Evolutionary conservation across 2,888 invertebrate species (phyloP).

Genomic region (Lamellibrachia satsuma): DNA sequence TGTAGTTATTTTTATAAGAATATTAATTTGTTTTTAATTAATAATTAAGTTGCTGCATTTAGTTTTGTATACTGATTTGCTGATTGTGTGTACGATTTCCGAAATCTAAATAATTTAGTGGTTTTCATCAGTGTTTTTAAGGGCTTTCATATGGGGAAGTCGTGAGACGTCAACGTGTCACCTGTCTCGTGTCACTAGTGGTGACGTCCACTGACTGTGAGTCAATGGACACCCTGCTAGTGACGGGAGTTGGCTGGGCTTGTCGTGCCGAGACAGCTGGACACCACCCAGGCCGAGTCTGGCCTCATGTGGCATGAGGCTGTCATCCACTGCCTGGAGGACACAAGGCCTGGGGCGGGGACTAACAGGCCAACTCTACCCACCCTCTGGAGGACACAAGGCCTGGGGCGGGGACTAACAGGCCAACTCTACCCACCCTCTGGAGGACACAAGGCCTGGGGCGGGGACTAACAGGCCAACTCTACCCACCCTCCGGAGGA

Average conservation of each 20-base stretch:
- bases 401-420: background rate
- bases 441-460: too few species aligned
- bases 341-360: constrained; percentile 12
- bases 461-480: background rate
- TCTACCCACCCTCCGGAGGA: background rate
- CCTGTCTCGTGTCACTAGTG: background rate
- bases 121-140: background rate
- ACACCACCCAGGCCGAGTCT: background rate
- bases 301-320: constrained; percentile 6
- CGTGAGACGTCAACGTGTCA: background rate
- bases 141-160: background rate
- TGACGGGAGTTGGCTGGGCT: constrained; percentile 17
- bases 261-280: constrained; percentile 3
- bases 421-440: background rate
- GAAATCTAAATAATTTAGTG: background rate
- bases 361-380: constrained; percentile 17
- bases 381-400: background rate
- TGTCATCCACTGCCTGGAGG: background rate
- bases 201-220: background rate
- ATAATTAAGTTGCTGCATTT: background rate
- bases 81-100: background rate
- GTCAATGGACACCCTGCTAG: background rate
- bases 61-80: background rate
- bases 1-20: background rate
- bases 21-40: background rate